Evolutionary conservation across 2,888 invertebrate genomes (phyloP), one percentile per base, ranked within the genome.

Genomic region (Arctia plantaginis): DNA sequence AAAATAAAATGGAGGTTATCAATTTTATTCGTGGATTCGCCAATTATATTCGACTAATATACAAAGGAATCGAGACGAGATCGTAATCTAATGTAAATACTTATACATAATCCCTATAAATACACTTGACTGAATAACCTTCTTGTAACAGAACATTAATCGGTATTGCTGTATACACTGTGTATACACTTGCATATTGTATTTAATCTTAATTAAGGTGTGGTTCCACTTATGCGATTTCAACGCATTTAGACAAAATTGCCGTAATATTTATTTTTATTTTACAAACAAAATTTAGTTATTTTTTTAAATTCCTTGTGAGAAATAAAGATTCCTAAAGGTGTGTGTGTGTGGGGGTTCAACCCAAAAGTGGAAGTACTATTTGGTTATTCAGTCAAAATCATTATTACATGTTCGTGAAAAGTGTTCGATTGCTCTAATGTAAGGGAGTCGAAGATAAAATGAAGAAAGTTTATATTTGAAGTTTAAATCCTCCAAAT

Each of bases 151-250:
- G 39, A 51, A 64, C 71, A 72, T 71, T 75, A 72, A 72, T 75
- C 64, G 73, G 67, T 66, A 70, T 70, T 70, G 65, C 69, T 73
- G 68, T 77, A 64, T 67, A 71, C 64, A 71, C 66, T 35, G 47
- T 75, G 71, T 82, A 71, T 76, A 79, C 47, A 27, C 76, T 66
- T 76, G 77, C 76, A 78, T 59, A 62, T 72, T 79, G 88, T 89
- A 86, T 86, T 89, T 86, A 87, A 89, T 89, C 86, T 85, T 76
- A 73, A 75, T 84, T 88, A 90, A 85, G 74, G 69, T 13, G 41
- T 41, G 79, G 47, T 89, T 85, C 44, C 77, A 68, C 71, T 80
- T 44, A 51, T 15, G 71, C 81, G 81, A 82, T 47, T 44, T 12
- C 30, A 47, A 65, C 69, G 64, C 35, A 72, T 18, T 39, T 51